Base-by-base conservation (phyloP, 2,888 invertebrate species). In the Alcis repandata region DNA sequence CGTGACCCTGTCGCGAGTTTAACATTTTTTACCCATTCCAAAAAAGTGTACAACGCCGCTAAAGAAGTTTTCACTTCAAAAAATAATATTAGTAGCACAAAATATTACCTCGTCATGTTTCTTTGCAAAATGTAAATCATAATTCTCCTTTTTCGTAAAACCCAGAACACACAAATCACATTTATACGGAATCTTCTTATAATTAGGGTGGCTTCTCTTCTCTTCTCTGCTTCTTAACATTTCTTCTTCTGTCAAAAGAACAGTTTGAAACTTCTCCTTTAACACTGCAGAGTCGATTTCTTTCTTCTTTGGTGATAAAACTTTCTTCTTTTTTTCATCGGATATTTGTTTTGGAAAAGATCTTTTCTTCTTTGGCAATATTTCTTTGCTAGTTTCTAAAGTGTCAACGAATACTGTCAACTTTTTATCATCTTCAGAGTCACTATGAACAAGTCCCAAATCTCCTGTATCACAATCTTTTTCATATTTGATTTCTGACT, bases 121-220 rank as follows among this genome's bases (percentile, higher is more conserved):
- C 33, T 83, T 87, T 48, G 63, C 41, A 20, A 80, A 59, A 69
- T 88, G 88, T 8, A 78, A 48, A 27, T 80, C 72, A 60, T 73
- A 83, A 4, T 75, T 86, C 1, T 84, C 81, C 3, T 81, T 77
- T 15, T 73, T 79, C 0, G 76, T 84, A 53, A 89, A 90, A 0
- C 89, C 89, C 0, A 87, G 76, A 0, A 89, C 87, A 74, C 89
- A 90, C 0, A 64, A 72, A n/a, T 85, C 83, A 79, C 89, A 90
- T 62, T 90, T 88, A 40, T 63, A 89, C 0, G 86, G 87, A 22
- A 88, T 77, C 70, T 86, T 89, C 74, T 86, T 88, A 40, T 79
- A 89, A 73, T 88, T 89, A 0, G 85, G 83, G n/a, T 85, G 86
- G 43, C 70, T 83, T 52, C 80, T 77, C 65, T 89, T 89, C 32